Base-by-base conservation (phyloP, 2,888 invertebrate species). In the Synanthedon tipuliformis region DNA sequence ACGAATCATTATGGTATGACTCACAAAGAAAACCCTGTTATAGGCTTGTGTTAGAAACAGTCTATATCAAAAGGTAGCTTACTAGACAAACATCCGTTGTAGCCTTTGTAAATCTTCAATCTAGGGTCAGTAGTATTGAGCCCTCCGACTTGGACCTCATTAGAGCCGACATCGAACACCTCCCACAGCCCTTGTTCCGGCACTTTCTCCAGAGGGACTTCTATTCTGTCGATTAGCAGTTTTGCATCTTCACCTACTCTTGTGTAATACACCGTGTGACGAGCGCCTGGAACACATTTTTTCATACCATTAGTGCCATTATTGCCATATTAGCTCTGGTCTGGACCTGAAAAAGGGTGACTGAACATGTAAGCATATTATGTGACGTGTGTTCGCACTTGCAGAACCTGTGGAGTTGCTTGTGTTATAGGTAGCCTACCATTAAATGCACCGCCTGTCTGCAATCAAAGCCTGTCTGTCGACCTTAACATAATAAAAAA, bases 31-130 rank as follows among this genome's bases (percentile, higher is more conserved):
- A 34, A 10, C 27, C 8, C 27, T 34, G 7, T 8, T 34, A 34
- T 8, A 34, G 27, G 8, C 8, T 34, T 34, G 27, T 8, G 8
- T 34, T 34, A 34, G 27, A 7, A 34, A 34, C 2, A 8, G 8
- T 3, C 23, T 23, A 7, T 2, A 34, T 34, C 34, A 34, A 34
- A 34, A 10, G 34, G 34, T 10, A 34, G 90, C 92, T 90, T 81
- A 96, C 96, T 96, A 58, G 96, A 95, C 57, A 96, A 87, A 75
- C 96, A 96, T 54, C 96, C 96, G 66, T 93, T 94, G 76, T 95
- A 96, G 61, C 94, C 94, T 69, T 94, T 95, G 70, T 94, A 96
- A 55, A 93, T 92, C 56, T 91, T 92, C 63, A 96, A 92, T 59
- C 95, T 89, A 3, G 93, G 92, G 72, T 95, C 95, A 4, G 92